Evolutionary conservation across 1,140 invertebrate species (phyloP).

Genomic region (Dendroctonus ponderosae): DNA sequence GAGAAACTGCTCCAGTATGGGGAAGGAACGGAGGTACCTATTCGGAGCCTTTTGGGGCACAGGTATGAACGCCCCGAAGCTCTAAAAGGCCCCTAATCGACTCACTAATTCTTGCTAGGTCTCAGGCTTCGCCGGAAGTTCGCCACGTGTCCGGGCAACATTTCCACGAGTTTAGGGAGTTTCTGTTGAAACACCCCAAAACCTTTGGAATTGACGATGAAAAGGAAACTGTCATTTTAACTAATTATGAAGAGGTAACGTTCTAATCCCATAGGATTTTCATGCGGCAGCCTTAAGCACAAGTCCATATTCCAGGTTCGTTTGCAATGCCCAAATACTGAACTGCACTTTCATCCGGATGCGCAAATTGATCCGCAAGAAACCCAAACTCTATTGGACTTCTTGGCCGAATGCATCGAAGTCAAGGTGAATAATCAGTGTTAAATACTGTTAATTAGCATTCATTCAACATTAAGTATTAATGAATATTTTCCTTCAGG

Average conservation of each 20-base stretch:
- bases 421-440: constrained; percentile 54
- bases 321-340: constrained; percentile 46
- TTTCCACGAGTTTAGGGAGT: constrained; percentile 91
- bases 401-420: constrained; percentile 74
- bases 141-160: constrained; percentile 92
- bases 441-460: background rate
- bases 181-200: constrained; percentile 80
- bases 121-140: constrained; percentile 92
- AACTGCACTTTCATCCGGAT: constrained; percentile 61
- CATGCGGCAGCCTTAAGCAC: too few species aligned
- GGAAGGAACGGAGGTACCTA: constrained; percentile 85
- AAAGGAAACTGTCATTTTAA: constrained; percentile 68
- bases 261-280: too few species aligned
- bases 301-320: constrained; percentile 12
- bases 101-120: constrained; percentile 53
- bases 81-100: background rate
- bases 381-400: constrained; percentile 73
- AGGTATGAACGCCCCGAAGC: constrained; percentile 8
- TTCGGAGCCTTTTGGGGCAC: constrained; percentile 89
- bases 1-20: constrained; percentile 88
- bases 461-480: background rate
- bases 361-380: constrained; percentile 78
- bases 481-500: constrained; percentile 27
- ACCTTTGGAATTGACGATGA: constrained; percentile 88
- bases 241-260: constrained; percentile 53